phyloP scores from a whole-genome alignment of 1,140 invertebrate genomes.

The Drosophila hydei region DNA sequence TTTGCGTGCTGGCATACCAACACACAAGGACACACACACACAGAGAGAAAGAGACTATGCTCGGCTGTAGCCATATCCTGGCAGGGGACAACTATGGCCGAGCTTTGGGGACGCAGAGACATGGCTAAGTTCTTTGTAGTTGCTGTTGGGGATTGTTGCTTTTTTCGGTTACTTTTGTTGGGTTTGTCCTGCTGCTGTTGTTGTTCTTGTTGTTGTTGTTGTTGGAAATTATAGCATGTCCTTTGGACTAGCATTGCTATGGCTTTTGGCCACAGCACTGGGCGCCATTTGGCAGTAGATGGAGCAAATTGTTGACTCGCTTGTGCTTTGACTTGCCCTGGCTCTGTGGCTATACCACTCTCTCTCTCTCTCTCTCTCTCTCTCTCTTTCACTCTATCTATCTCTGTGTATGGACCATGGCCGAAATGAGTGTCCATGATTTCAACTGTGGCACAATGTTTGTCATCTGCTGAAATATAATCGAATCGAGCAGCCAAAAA shows the following conservation, averaged over 20 bases:
- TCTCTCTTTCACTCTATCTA: background rate
- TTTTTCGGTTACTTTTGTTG: slow-evolving; percentile 69
- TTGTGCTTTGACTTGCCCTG: slow-evolving; percentile 45
- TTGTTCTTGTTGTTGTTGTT: slow-evolving; percentile 57
- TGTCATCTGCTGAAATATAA: slow-evolving; percentile 81
- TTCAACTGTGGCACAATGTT: slow-evolving; percentile 59
- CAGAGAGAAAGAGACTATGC: slow-evolving; percentile 33
- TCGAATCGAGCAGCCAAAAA: slow-evolving; percentile 63
- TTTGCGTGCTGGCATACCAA: slow-evolving; percentile 78
- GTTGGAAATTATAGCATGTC: slow-evolving; percentile 80
- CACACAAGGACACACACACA: slow-evolving; percentile 45
- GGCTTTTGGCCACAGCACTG: slow-evolving; percentile 55
- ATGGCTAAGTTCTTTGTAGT: slow-evolving; percentile 76
- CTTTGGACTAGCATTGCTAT: slow-evolving; percentile 79
- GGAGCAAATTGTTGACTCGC: slow-evolving; percentile 53
- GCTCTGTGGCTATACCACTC: background rate
- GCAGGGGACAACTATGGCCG: slow-evolving; percentile 75
- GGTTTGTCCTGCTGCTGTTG: slow-evolving; percentile 53
- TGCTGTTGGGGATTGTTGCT: slow-evolving; percentile 57
- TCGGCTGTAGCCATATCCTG: slow-evolving; percentile 23
- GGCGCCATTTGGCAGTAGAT: slow-evolving; percentile 37
- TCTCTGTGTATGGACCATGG: slow-evolving; percentile 33
- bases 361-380: background rate
- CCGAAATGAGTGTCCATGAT: slow-evolving; percentile 13
- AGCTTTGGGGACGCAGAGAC: slow-evolving; percentile 65